Base-by-base conservation (phyloP, 2,797 vertebrate genomes). In the Onychomys torridus region DNA sequence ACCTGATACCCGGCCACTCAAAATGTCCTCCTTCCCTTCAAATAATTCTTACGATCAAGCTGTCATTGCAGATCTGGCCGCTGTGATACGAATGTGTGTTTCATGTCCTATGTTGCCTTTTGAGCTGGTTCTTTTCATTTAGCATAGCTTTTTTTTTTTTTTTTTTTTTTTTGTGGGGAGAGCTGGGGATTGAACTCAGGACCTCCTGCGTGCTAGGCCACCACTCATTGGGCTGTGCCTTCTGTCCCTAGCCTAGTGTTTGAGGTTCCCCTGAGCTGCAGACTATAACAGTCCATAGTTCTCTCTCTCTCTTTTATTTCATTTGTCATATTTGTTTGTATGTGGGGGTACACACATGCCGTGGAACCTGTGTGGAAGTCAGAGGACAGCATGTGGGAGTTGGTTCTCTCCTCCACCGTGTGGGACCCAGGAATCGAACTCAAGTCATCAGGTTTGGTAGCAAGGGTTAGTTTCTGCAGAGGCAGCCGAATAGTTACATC, bases 381-480 rank as follows among this genome's bases (percentile, higher is more conserved):
- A 67, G 63, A 67, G 61, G 32, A 34, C 43, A n/a, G 19, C 43
- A 67, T 67, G 6, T 34, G 40, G 40, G 29, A 65, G 10, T 1
- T 49, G 3, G 21, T 25, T 86, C 32, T 86, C 43, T 69, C 12
- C 46, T 14, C 32, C 21, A n/a, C 32, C 4, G 0, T 57, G 49
- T 29, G 49, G 85, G 49, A 73, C 23, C 49, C 49, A 37, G 85
- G 49, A 87, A 73, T 43, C 3, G 34, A 71, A 40, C 52, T 73
- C 49, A 40, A 10, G 34, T 37, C 49, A 25, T 71, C 84, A 29
- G 49, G 49, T 55, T 73, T 29, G 85, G 85, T 40, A 55, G n/a
- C 14, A 55, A 23, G 37, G 21, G 71, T 40, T 37, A 37, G n/a
- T 23, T 23, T 40, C n/a, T 6, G 0, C n/a, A 0, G 3, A 0